Evolutionary conservation across 2,888 invertebrate genomes (phyloP).

Genomic region (Spodoptera exigua): DNA sequence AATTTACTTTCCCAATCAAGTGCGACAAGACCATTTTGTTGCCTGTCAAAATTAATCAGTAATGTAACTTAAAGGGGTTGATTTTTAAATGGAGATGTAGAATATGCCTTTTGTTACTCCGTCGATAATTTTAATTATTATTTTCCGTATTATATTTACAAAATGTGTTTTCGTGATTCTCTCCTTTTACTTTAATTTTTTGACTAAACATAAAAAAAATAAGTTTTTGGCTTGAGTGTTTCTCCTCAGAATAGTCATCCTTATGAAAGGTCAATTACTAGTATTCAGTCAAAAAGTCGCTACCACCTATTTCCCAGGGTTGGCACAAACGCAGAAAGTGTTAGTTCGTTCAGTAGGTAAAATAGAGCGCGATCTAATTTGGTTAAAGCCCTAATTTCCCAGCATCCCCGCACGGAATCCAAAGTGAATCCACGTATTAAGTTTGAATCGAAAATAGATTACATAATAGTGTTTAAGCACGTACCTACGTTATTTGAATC

Average conservation of each 20-base stretch:
- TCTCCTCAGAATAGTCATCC: background rate
- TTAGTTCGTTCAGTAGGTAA: constrained; percentile 68
- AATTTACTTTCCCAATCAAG: too few species aligned
- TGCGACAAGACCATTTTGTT: too few species aligned
- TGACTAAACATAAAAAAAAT: too few species aligned
- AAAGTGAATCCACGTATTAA: constrained; percentile 31
- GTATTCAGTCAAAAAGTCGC: constrained; percentile 10
- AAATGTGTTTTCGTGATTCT: too few species aligned
- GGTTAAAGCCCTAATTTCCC: constrained; percentile 71
- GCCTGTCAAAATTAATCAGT: too few species aligned
- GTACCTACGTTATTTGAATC: constrained; percentile 9
- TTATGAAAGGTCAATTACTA: background rate
- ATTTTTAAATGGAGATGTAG: too few species aligned
- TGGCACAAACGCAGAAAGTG: constrained; percentile 4
- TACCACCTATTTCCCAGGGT: constrained; percentile 17
- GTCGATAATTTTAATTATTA: too few species aligned
- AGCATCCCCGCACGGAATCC: constrained; percentile 46
- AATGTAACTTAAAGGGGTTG: too few species aligned
- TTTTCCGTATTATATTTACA: too few species aligned
- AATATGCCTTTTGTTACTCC: too few species aligned
- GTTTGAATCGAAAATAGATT: constrained; percentile 45
- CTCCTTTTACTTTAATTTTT: too few species aligned
- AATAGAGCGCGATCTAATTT: constrained; percentile 68
- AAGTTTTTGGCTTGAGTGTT: too few species aligned
- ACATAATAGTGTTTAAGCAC: constrained; percentile 21